phyloP scores from a whole-genome alignment of 2,113 vertebrate genomes.

The Arvicanthis niloticus region DNA sequence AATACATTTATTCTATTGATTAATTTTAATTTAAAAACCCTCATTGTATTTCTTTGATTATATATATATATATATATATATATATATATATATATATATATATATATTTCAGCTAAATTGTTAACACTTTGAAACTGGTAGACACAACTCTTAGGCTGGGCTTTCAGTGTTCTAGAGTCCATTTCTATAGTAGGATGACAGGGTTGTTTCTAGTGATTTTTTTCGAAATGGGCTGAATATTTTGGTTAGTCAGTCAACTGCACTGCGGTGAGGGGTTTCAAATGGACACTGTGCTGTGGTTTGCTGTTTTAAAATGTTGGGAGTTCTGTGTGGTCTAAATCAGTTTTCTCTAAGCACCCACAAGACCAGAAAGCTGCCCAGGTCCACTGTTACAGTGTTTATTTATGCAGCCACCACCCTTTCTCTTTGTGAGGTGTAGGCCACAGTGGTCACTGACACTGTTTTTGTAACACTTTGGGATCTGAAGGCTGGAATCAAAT shows the following conservation, averaged over 20 bases:
- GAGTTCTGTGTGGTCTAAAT: slow-evolving; percentile 46
- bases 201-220: background rate
- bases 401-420: background rate
- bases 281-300: slow-evolving; percentile 60
- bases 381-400: slow-evolving; percentile 22
- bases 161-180: background rate
- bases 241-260: background rate
- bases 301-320: slow-evolving; percentile 57
- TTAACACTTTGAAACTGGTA: background rate
- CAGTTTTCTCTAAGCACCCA: background rate
- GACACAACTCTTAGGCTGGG: background rate
- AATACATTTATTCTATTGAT: background rate
- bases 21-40: background rate
- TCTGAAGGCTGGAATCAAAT: slow-evolving; percentile 26
- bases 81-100: no score
- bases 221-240: background rate
- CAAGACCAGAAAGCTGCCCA: background rate
- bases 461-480: slow-evolving; percentile 69
- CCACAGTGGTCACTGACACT: slow-evolving; percentile 1
- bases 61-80: no score
- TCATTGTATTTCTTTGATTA: background rate
- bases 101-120: background rate
- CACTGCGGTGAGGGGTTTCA: background rate
- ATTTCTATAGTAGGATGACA: background rate
- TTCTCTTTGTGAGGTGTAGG: background rate